Conservation (phyloP, 2,797 vertebrate species). For the Falco naumanni region DNA sequence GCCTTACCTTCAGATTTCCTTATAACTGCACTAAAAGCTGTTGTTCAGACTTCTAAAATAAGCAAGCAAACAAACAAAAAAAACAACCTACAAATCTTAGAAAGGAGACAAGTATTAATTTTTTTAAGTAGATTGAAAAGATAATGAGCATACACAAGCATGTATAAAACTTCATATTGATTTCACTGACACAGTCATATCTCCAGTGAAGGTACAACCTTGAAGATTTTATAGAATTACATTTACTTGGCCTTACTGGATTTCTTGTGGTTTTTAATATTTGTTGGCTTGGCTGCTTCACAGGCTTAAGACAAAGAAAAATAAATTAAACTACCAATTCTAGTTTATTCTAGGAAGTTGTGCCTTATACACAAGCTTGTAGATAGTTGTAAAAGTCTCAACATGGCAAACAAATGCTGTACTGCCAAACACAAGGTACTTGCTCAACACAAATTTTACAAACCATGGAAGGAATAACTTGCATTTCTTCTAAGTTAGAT, state of each 20-base stretch:
- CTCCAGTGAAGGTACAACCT: not conserved
- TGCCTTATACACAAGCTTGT: not conserved
- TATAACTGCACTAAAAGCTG: not conserved
- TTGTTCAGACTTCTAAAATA: not conserved
- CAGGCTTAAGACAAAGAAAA: not conserved
- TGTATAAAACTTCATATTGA: not conserved
- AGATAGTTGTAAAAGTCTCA: not conserved
- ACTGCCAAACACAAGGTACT: not conserved
- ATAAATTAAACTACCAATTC: not conserved
- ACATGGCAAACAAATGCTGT: not conserved
- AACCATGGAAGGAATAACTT: not conserved
- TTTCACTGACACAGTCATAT: not conserved
- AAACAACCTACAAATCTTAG: not conserved
- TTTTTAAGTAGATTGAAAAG: not conserved
- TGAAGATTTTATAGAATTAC: not conserved
- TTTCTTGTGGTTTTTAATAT: not conserved
- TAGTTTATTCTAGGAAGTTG: not conserved
- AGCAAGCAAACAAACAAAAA: not conserved
- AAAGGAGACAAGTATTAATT: not conserved
- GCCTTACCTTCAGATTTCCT: not conserved
- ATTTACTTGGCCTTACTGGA: not conserved
- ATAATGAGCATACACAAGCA: not conserved
- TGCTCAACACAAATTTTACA: not conserved
- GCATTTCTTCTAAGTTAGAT: not conserved
- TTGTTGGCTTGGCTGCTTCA: not conserved